These are phyloP conservation scores for Philonicus albiceps DNA, from an alignment of 2,888 invertebrate genomes.

Conservation along the genomic window DNA sequence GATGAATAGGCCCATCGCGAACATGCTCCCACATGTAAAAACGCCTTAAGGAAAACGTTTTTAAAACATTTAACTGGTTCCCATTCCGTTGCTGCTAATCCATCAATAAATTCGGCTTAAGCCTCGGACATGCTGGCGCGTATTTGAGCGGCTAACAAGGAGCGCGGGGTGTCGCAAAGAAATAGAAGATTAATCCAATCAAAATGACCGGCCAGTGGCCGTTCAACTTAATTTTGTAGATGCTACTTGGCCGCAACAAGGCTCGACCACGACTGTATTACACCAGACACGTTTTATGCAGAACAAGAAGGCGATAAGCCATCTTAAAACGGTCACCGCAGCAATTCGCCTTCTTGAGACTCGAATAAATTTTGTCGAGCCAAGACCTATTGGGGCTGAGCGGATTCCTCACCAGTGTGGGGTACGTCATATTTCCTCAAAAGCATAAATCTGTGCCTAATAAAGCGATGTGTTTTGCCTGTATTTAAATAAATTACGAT, in stretches of 20 bases:
- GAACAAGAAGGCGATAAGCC: neutral
- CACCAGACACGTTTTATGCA: neutral
- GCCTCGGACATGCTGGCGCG: neutral
- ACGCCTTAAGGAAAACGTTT: neutral
- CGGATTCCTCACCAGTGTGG: neutral
- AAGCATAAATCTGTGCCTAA: constrained; percentile 30
- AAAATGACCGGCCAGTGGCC: neutral
- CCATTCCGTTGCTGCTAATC: neutral
- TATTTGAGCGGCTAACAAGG: neutral
- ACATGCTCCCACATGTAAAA: neutral
- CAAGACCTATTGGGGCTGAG: neutral
- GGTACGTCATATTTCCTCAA: constrained; percentile 4
- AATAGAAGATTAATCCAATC: constrained; percentile 34
- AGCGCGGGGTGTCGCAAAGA: neutral
- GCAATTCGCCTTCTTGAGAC: neutral
- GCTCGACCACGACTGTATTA: neutral
- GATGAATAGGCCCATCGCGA: neutral
- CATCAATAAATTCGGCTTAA: constrained; percentile 23
- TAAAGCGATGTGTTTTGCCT: constrained; percentile 38
- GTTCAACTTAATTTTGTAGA: neutral
- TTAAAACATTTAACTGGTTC: neutral
- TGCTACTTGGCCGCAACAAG: neutral
- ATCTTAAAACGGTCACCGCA: neutral
- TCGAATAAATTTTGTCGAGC: constrained; percentile 17
- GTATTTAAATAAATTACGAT: constrained; percentile 36